Percentiles rank a stretch among this genome's conserved stretches.
Evolutionary conservation across 2,113 vertebrate species (phyloP).

Genomic region (Rhodinocichla rosea): DNA sequence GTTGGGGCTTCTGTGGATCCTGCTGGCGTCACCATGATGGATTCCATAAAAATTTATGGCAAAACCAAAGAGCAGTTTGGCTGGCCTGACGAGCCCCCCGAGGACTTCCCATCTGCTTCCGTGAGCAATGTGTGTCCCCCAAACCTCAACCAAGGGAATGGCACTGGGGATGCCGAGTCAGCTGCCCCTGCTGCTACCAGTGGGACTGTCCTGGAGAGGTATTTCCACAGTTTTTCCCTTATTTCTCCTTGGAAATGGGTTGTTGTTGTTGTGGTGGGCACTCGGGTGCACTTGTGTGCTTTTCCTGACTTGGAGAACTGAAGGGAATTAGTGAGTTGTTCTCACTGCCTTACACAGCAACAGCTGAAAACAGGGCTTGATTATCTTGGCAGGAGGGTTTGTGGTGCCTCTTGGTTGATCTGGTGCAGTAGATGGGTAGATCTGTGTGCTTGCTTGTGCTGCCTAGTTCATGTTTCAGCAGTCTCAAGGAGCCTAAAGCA

Average conservation of each 20-base stretch:
- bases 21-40: slow-evolving; percentile 97
- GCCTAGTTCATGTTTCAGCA: neutral
- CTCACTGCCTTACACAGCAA: neutral
- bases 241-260: neutral
- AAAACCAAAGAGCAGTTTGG: slow-evolving; percentile 99
- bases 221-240: neutral
- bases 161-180: slow-evolving; percentile 83
- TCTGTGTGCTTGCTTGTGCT: neutral
- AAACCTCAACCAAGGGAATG: slow-evolving; percentile 89
- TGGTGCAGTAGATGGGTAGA: neutral
- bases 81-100: slow-evolving; percentile 96
- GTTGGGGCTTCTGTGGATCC: slow-evolving; percentile 97
- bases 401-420: neutral
- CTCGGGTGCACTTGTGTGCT: neutral
- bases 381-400: neutral
- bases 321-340: neutral
- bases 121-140: slow-evolving; percentile 94
- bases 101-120: slow-evolving; percentile 93
- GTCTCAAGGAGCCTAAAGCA: neutral
- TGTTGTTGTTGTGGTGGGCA: neutral
- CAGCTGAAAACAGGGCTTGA: neutral
- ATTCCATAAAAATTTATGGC: slow-evolving; percentile 97
- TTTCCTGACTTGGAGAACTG: neutral
- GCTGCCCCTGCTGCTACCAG: slow-evolving; percentile 78
- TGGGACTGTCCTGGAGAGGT: slow-evolving; percentile 96